Evolutionary conservation across 2,113 vertebrate species (phyloP).

Genomic region (Prunella fulvescens): DNA sequence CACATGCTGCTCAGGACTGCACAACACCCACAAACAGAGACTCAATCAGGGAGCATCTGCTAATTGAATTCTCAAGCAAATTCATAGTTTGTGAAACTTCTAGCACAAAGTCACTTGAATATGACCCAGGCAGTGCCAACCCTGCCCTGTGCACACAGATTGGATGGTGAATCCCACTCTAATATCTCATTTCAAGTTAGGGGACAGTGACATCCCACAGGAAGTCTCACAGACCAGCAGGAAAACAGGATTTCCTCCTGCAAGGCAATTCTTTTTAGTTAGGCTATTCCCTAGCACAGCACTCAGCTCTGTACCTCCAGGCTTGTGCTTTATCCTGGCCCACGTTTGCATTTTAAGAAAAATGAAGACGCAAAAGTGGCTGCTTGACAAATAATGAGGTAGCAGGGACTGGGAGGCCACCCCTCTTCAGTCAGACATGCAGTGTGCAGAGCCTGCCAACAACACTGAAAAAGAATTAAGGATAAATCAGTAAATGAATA

Average conservation of each 20-base stretch:
- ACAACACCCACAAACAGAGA: background rate
- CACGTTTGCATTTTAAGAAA: background rate
- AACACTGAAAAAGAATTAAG: background rate
- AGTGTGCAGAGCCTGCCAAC: background rate
- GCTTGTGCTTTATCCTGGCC: background rate
- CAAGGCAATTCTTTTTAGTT: background rate
- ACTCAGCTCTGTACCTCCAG: background rate
- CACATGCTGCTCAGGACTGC: background rate
- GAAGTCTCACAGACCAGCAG: background rate
- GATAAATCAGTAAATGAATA: background rate
- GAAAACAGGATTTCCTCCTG: background rate
- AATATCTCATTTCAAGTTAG: background rate
- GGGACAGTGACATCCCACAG: background rate
- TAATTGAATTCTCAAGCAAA: background rate
- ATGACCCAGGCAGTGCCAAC: background rate
- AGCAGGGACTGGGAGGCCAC: background rate
- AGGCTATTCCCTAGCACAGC: background rate
- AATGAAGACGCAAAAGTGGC: background rate
- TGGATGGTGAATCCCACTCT: background rate
- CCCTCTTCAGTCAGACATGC: background rate
- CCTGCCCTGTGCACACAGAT: background rate
- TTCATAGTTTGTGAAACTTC: background rate
- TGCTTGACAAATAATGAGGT: background rate
- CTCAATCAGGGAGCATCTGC: background rate
- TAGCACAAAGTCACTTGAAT: background rate